Percentiles rank a stretch among this genome's conserved stretches.
These are phyloP conservation scores for Xylocampa areola DNA, from an alignment of 2,888 invertebrate species.

Conservation along the genomic window DNA sequence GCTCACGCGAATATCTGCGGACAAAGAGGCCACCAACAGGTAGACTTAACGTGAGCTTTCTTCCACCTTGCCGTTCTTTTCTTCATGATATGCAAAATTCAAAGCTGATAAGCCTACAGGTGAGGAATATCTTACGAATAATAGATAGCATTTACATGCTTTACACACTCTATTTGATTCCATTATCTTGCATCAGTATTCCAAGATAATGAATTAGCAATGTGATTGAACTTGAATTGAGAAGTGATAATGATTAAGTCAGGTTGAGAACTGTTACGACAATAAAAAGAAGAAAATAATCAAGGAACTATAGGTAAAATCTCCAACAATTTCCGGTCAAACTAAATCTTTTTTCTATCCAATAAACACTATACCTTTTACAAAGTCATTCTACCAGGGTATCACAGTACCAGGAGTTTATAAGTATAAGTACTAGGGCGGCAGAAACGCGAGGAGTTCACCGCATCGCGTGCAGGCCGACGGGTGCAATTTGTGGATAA, in stretches of 20 bases:
- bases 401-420: conserved; percentile 39
- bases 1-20: conserved; percentile 30
- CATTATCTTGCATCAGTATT: too few species aligned
- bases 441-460: conserved; percentile 55
- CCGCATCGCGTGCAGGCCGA: conserved; percentile 63
- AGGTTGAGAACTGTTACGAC: too few species aligned
- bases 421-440: conserved; percentile 47
- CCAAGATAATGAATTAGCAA: too few species aligned
- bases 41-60: conserved; percentile 2
- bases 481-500: conserved; percentile 60
- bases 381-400: conserved; percentile 36
- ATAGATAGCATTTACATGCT: too few species aligned
- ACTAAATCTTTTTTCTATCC: too few species aligned
- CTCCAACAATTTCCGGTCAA: too few species aligned
- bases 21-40: conserved; percentile 43
- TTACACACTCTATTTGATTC: too few species aligned
- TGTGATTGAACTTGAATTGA: too few species aligned
- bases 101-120: conserved; percentile 3
- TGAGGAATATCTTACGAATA: conserved; percentile 12
- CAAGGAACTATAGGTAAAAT: too few species aligned
- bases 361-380: too few species aligned
- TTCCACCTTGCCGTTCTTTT: conserved; percentile 4
- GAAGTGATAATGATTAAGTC: too few species aligned
- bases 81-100: not conserved
- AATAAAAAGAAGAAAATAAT: too few species aligned